Conservation (phyloP, 2,888 invertebrate genomes). For the Kuschelorhynchus macadamiae region DNA sequence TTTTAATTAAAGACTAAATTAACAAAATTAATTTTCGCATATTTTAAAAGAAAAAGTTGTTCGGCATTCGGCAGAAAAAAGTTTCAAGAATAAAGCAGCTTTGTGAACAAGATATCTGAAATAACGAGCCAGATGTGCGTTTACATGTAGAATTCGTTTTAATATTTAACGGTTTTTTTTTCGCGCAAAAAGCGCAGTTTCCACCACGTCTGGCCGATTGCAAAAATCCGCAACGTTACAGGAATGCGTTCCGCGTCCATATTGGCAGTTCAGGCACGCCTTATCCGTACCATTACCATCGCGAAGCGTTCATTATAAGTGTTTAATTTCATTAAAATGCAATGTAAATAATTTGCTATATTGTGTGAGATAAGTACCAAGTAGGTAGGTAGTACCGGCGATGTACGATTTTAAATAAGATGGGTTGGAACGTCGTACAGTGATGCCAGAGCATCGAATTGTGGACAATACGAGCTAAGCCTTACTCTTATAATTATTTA, state of each 20-base stretch:
- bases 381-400: neutral
- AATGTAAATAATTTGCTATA: constrained; percentile 39
- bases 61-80: too few relatives aligned
- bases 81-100: neutral
- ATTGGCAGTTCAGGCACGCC: constrained; percentile 30
- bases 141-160: constrained; percentile 14
- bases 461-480: neutral
- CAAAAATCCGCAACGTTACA: constrained; percentile 16
- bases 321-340: constrained; percentile 44
- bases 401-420: too few relatives aligned
- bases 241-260: constrained; percentile 34
- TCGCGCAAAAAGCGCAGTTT: constrained; percentile 8
- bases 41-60: too few relatives aligned
- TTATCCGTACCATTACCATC: constrained; percentile 31
- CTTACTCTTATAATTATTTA: too few relatives aligned
- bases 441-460: neutral
- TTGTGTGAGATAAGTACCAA: constrained; percentile 33
- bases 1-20: too few relatives aligned
- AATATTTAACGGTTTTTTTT: constrained; percentile 19
- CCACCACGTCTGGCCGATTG: constrained; percentile 8
- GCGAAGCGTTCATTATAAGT: constrained; percentile 34
- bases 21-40: too few relatives aligned
- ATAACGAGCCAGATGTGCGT: neutral
- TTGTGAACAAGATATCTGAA: constrained; percentile 18
- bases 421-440: neutral